Base-by-base conservation (phyloP, 2,797 vertebrate species). In the Lophius americanus region DNA sequence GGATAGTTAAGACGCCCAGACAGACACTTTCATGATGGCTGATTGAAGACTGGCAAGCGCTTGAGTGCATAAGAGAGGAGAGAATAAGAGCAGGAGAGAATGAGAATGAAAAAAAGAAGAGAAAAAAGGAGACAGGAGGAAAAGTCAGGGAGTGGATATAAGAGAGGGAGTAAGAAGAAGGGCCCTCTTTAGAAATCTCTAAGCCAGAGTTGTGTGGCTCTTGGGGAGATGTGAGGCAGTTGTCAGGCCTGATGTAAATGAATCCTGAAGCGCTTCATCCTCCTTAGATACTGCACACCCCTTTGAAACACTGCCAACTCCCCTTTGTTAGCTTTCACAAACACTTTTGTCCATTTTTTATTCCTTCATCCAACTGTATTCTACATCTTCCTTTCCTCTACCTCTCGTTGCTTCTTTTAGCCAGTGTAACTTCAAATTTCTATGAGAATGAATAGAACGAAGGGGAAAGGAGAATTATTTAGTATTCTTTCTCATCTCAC, bases 211-310 rank as follows among this genome's bases (percentile, higher is more conserved):
- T 71, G 85, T 88, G 87, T 82, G 88, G 86, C 89, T 91, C 89
- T 91, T 76, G 83, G 87, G 85, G 86, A 93, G 92, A 95, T 93
- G 92, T 93, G 91, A 94, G 86, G 90, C 83, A 62, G 79, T 92
- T 93, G 93, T 94, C 93, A 94, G 91, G 90, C 82, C 90, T 94
- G 94, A 95, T 94, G 93, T 93, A 94, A 94, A 95, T 94, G 88
- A 94, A 93, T 92, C 89, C 90, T 94, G 94, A 95, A 94, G 91
- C 85, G 79, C 90, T 93, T 93, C 92, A 92, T 93, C 90, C 92
- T 91, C 88, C 89, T 93, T 91, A 90, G 89, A 87, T 23, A 82
- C 88, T 84, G 82, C 77, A 80, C 79, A 69, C 75, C 79, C 87
- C 91, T 92, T 91, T 93, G 88, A 93, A 93, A 92, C 82, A 70